Percentiles rank a stretch among this genome's conserved stretches.
These are phyloP conservation scores for Sinocyclocheilus anophthalmus DNA, from an alignment of 2,113 vertebrate species.

Conservation along the genomic window DNA sequence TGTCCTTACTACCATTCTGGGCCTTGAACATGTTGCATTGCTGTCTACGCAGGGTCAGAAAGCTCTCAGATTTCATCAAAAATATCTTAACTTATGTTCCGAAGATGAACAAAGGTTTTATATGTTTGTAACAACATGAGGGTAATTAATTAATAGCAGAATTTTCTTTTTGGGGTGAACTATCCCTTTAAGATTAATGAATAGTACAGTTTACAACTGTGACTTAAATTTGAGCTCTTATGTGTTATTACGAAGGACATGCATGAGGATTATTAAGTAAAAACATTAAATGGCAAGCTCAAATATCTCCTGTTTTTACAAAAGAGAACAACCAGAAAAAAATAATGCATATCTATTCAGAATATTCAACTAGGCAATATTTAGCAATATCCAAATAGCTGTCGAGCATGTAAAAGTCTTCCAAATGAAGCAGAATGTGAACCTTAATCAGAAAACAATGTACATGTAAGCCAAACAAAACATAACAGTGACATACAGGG, in stretches of 20 bases:
- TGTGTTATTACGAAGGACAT: not conserved
- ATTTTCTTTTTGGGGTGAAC: too few relatives aligned
- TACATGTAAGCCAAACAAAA: conserved; percentile 2
- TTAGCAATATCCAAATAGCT: not conserved
- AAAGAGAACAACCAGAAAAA: not conserved
- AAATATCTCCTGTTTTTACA: not conserved
- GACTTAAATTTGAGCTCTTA: not conserved
- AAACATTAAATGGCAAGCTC: not conserved
- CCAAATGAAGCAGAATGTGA: not conserved
- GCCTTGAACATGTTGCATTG: too few relatives aligned
- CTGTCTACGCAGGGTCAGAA: too few relatives aligned
- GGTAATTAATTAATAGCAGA: too few relatives aligned
- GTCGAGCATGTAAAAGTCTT: not conserved
- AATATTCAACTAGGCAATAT: not conserved
- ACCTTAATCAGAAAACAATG: not conserved
- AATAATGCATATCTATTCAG: not conserved
- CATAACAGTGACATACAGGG: not conserved
- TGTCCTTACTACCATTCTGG: too few relatives aligned
- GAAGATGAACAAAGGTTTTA: too few relatives aligned
- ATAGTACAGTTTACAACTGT: not conserved
- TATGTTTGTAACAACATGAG: too few relatives aligned
- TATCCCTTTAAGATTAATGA: too few relatives aligned
- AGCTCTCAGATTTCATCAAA: too few relatives aligned
- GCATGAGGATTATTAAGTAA: not conserved
- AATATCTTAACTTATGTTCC: too few relatives aligned